Percentiles rank a stretch among this genome's conserved stretches.
Evolutionary conservation across 2,888 invertebrate species (phyloP).

Genomic region (Melikaiella ostensackeni): DNA sequence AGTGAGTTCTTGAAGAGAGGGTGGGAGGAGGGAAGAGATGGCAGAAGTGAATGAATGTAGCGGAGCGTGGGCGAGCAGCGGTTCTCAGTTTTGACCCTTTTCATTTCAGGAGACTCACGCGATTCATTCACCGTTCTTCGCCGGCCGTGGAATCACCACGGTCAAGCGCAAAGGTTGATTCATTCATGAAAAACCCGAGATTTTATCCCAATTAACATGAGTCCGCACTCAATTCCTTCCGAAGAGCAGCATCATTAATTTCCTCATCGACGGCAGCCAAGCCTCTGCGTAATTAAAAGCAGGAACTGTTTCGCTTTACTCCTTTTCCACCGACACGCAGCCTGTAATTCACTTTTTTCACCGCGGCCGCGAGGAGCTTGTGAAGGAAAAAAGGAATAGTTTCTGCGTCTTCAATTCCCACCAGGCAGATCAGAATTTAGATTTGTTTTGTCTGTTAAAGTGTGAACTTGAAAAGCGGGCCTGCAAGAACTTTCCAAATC

Average conservation of each 20-base stretch:
- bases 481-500: conserved; percentile 11
- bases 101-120: conserved; percentile 35
- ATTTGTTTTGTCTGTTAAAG: neutral
- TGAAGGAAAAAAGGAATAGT: neutral
- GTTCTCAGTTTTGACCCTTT: conserved; percentile 59
- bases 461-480: neutral
- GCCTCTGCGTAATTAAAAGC: conserved; percentile 33
- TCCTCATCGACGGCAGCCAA: conserved; percentile 48
- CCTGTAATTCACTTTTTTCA: conserved; percentile 33
- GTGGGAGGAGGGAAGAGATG: conserved; percentile 40
- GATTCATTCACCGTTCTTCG: conserved; percentile 42
- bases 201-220: conserved; percentile 72
- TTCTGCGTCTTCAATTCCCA: neutral
- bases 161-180: conserved; percentile 56
- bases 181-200: conserved; percentile 70
- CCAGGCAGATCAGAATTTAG: neutral
- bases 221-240: conserved; percentile 66
- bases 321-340: conserved; percentile 29
- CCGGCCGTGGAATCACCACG: conserved; percentile 46
- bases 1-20: conserved; percentile 41
- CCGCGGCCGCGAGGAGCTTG: neutral
- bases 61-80: conserved; percentile 70
- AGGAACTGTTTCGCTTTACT: conserved; percentile 36
- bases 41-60: conserved; percentile 72
- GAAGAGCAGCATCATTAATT: conserved; percentile 64